These are phyloP conservation scores for Coelinius sp. DNA, from an alignment of 2,888 invertebrate species.

Conservation along the genomic window DNA sequence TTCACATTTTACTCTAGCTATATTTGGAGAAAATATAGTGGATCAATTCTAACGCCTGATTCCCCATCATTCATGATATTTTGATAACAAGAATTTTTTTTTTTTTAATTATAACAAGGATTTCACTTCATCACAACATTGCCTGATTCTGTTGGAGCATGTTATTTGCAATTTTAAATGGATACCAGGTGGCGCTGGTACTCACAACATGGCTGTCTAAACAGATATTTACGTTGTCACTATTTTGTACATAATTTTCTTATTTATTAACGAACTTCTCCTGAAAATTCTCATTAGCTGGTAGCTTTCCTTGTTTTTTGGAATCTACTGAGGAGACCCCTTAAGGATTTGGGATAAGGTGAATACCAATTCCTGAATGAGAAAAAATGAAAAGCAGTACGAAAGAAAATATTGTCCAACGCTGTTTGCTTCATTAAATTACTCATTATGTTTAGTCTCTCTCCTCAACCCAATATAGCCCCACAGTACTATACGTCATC, in stretches of 20 bases:
- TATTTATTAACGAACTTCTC: too few species aligned
- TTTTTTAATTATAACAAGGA: neutral
- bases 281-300: too few species aligned
- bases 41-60: neutral
- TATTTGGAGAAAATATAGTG: neutral
- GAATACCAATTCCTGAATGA: neutral
- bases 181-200: too few species aligned
- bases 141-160: neutral
- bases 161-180: too few species aligned
- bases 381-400: neutral
- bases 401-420: neutral
- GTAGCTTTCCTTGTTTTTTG: too few species aligned
- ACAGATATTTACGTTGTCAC: neutral
- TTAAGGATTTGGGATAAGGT: too few species aligned
- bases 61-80: neutral
- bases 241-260: too few species aligned
- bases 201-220: too few species aligned
- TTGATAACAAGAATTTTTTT: neutral
- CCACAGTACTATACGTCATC: slow-evolving; percentile 3
- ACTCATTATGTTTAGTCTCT: slow-evolving; percentile 16
- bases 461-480: neutral
- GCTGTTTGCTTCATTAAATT: neutral
- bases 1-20: neutral
- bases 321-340: too few species aligned
- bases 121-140: neutral